Percentiles rank a stretch among this genome's conserved stretches.
These are phyloP conservation scores for Drosophila tropicalis DNA, from an alignment of 1,140 invertebrate genomes.

Conservation along the genomic window DNA sequence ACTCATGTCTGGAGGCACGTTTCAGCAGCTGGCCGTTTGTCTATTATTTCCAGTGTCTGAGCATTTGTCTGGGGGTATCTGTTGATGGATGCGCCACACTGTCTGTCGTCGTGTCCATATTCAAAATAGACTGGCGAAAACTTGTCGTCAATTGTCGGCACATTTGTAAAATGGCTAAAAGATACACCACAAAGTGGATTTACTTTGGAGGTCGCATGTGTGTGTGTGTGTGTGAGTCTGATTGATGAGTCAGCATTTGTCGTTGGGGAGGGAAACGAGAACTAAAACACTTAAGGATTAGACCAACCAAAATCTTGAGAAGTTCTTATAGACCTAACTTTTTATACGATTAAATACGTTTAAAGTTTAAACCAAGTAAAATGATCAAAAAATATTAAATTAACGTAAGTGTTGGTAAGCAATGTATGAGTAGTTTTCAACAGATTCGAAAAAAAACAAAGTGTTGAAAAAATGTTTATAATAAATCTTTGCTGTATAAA, in stretches of 20 bases:
- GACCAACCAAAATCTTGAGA: not conserved
- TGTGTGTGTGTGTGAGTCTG: slow-evolving; percentile 1
- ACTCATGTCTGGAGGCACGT: slow-evolving; percentile 70
- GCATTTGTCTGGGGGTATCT: slow-evolving; percentile 26
- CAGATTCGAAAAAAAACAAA: no score
- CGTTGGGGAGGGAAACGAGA: no score
- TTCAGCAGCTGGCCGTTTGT: slow-evolving; percentile 60
- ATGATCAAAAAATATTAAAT: no score
- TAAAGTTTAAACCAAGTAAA: no score
- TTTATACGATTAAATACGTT: not conserved
- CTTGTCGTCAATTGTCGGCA: slow-evolving; percentile 62
- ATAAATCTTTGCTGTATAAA: no score
- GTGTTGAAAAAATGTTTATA: no score
- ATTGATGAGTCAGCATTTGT: slow-evolving; percentile 19
- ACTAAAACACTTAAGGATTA: not conserved
- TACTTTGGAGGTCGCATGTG: slow-evolving; percentile 13
- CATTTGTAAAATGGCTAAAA: slow-evolving; percentile 55
- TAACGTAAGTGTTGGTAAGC: no score
- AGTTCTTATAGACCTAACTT: not conserved
- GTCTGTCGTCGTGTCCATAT: slow-evolving; percentile 34
- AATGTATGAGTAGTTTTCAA: no score
- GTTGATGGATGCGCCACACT: slow-evolving; percentile 62
- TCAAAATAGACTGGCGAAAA: slow-evolving; percentile 70
- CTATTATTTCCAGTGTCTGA: slow-evolving; percentile 38
- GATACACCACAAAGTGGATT: slow-evolving; percentile 27